Percentiles rank a stretch among this genome's conserved stretches.
Evolutionary conservation across 2,888 invertebrate genomes (phyloP).

Genomic region (Limnephilus auricula): DNA sequence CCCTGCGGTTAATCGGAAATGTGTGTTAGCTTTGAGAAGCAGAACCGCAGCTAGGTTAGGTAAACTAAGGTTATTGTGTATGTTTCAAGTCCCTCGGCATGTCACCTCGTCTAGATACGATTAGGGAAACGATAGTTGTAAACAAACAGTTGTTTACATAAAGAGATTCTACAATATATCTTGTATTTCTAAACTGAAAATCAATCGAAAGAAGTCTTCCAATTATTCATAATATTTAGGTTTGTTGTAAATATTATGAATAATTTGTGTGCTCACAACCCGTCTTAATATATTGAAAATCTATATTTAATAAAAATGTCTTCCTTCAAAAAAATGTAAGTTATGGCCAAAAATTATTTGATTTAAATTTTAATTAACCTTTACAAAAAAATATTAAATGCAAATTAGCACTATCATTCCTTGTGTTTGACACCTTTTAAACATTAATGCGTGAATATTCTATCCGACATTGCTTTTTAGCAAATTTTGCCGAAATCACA

Average conservation of each 20-base stretch:
- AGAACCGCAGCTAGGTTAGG: neutral
- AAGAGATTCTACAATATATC: neutral
- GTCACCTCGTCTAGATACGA: neutral
- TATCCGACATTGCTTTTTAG: neutral
- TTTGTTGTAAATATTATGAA: neutral
- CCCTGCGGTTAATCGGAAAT: neutral
- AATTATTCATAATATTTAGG: neutral
- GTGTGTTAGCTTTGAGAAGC: neutral
- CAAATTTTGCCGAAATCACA: neutral
- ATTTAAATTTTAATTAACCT: no score
- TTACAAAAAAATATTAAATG: no score
- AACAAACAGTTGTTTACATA: neutral
- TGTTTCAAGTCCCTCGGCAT: neutral
- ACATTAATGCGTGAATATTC: neutral
- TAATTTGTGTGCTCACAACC: neutral
- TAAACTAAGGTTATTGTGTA: neutral
- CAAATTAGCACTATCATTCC: no score
- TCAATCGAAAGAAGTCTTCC: neutral
- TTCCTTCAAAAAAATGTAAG: no score
- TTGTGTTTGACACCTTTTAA: neutral
- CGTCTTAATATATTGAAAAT: neutral
- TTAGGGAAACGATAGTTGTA: no score
- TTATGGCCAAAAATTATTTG: no score
- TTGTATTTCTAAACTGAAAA: no score
- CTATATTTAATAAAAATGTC: no score